These are phyloP conservation scores for Propsilocerus akamusi DNA, from an alignment of 1,140 invertebrate species.

Conservation along the genomic window DNA sequence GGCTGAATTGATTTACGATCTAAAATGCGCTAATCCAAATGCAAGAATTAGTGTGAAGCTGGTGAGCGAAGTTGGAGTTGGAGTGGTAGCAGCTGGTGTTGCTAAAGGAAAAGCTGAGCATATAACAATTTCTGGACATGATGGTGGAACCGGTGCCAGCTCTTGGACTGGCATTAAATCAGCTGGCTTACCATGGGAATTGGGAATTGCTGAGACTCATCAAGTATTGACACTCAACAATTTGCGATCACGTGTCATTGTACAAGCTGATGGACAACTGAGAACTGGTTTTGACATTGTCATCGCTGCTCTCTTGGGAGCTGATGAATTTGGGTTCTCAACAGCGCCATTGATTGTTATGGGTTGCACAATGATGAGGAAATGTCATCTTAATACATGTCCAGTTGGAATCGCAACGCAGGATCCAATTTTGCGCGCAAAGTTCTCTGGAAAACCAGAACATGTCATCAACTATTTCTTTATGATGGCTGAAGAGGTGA, in stretches of 20 bases:
- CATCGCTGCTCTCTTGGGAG: conserved; percentile 85
- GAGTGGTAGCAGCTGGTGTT: conserved; percentile 92
- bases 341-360: conserved; percentile 94
- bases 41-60: conserved; percentile 95
- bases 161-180: conserved; percentile 95
- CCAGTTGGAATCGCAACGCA: conserved; percentile 97
- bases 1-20: conserved; percentile 94
- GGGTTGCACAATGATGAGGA: conserved; percentile 98
- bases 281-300: conserved; percentile 93
- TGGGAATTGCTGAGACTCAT: conserved; percentile 94
- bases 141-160: conserved; percentile 94
- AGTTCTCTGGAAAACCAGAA: conserved; percentile 95
- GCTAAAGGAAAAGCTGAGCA: conserved; percentile 98
- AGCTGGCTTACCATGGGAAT: conserved; percentile 92
- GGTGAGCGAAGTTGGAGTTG: conserved; percentile 96
- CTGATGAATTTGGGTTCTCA: conserved; percentile 98
- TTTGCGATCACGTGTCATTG: conserved; percentile 76
- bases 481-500: conserved; percentile 90
- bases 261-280: conserved; percentile 91
- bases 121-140: conserved; percentile 95
- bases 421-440: conserved; percentile 85
- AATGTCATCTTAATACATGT: conserved; percentile 98
- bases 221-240: conserved; percentile 93
- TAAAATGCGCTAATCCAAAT: conserved; percentile 92
- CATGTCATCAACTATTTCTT: conserved; percentile 97